Evolutionary conservation across 2,113 vertebrate species (phyloP), one percentile per base, ranked within the genome.

Genomic region (Oreotrochilus melanogaster): DNA sequence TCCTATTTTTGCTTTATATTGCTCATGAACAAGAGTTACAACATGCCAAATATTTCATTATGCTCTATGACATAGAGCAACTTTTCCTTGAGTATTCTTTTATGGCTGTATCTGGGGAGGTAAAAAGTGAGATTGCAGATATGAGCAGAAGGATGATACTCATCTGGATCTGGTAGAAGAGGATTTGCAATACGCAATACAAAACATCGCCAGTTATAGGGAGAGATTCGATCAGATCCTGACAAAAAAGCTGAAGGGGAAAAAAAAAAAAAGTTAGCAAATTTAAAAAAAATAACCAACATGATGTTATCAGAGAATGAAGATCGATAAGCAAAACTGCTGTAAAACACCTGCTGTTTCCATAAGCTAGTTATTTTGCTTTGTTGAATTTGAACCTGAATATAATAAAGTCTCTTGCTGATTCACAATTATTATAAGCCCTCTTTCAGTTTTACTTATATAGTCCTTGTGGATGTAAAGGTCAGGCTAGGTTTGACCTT

Each of bases 61-160:
- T 72, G 56, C 16, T 83, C 91, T 50, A 95, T 94, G 47, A 92
- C 96, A 92, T 6, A 70, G 19, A 96, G 81, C 33, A 98, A 60
- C 39, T 69, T 97, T 18, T 96, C 5, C 51, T 51, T 45, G 6
- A 98, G 96, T 81, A 90, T 88, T 47, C 75, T 64, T 53, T 90
- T 81, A n/a, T 22, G 89, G 65, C 95, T 98, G 64, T 98, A 98
- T 85, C 97, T 97, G 18, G 98, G 98, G 13, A 98, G 96, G 9
- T 19, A 9, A 60, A 98, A 88, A 65, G 6, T 13, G 7, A 0
- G 21, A 8, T 0, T 4, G 71, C 98, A 98, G 14, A 96, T 97
- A 31, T 0, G 53, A 17, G 58, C 93, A 31, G 0, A 3, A 43
- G 95, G 97, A 65, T 16, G 85, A 12, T 4, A 4, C 15, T 70